phyloP scores from a whole-genome alignment of 92 coral and sea anemone species.

The Hydrozoanthus gracilis region DNA sequence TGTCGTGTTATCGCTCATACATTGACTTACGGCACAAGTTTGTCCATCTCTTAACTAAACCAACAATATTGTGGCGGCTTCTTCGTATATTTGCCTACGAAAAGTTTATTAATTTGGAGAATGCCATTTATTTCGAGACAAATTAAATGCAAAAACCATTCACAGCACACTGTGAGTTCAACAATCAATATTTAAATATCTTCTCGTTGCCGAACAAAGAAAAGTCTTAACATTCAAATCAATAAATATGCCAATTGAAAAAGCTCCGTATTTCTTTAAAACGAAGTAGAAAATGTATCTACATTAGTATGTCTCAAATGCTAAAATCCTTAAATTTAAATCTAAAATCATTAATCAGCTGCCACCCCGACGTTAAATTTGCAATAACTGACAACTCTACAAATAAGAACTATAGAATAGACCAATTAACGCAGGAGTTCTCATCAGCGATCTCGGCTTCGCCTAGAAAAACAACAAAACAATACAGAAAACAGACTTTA shows the following conservation, averaged over 20 bases:
- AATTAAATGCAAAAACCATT: background rate
- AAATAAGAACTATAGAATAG: slow-evolving; percentile 7
- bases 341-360: background rate
- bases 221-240: background rate
- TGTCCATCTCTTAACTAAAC: background rate
- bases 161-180: background rate
- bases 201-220: background rate
- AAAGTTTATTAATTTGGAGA: slow-evolving; percentile 2
- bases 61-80: background rate
- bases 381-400: background rate
- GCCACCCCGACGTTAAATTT: slow-evolving; percentile 2
- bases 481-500: background rate
- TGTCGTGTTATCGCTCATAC: background rate
- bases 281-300: background rate
- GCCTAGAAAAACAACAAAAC: slow-evolving; percentile 4
- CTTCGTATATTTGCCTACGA: background rate
- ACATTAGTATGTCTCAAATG: background rate
- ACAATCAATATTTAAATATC: slow-evolving; percentile 9
- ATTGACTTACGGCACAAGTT: too few species aligned
- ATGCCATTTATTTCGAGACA: background rate
- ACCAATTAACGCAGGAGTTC: background rate
- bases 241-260: background rate
- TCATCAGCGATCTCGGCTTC: background rate
- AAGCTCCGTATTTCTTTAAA: background rate
- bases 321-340: background rate